Evolutionary conservation across 2,888 invertebrate species (phyloP).

Genomic region (Cephus spinipes): DNA sequence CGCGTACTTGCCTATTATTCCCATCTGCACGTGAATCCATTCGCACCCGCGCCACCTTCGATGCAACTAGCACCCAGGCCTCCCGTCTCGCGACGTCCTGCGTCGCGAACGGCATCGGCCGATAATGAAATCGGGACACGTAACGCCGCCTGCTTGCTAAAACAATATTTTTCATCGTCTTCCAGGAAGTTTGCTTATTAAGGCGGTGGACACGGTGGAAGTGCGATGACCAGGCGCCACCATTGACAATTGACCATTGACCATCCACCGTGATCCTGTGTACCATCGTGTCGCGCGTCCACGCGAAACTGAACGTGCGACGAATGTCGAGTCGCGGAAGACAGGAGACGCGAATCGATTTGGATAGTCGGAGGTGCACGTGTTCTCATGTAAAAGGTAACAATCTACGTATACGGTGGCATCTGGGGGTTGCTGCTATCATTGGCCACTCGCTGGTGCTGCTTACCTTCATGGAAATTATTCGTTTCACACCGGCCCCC

Average conservation of each 20-base stretch:
- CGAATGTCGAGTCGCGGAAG: not conserved
- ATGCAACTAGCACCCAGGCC: not conserved
- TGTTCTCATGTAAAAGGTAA: not conserved
- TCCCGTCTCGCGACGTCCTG: conserved; percentile 9
- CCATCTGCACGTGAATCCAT: not conserved
- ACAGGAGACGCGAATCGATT: conserved; percentile 1
- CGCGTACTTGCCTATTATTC: not conserved
- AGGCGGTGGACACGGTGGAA: conserved; percentile 24
- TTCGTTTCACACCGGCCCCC: conserved; percentile 41
- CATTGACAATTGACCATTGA: not conserved
- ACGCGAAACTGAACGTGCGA: not conserved
- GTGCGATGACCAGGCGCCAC: not conserved
- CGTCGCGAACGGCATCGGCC: conserved; percentile 26
- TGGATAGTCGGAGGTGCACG: not conserved
- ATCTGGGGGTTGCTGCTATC: not conserved
- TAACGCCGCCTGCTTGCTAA: conserved; percentile 59
- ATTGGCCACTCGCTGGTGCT: not conserved
- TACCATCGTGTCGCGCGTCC: not conserved
- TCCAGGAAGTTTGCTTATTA: conserved; percentile 60
- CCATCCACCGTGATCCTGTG: not conserved
- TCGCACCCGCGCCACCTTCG: not conserved
- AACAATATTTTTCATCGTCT: conserved; percentile 60
- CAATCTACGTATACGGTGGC: not conserved
- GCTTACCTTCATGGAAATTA: conserved; percentile 34
- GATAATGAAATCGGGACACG: conserved; percentile 64